Evolutionary conservation across 2,113 vertebrate species (phyloP).

Genomic region (Todiramphus chloris): DNA sequence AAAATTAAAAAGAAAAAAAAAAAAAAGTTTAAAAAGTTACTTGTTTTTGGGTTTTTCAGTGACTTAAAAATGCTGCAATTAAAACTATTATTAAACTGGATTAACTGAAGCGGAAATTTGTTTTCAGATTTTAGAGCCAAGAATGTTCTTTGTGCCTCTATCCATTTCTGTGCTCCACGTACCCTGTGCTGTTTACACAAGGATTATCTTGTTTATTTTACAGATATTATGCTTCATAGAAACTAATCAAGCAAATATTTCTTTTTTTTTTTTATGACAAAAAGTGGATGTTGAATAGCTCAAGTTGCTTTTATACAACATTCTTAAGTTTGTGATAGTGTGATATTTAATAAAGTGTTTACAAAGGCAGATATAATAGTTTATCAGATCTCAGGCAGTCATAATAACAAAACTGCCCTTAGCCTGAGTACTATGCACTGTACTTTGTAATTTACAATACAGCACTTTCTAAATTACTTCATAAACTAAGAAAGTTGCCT

Average conservation of each 20-base stretch:
- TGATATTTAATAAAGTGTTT: slow-evolving; percentile 73
- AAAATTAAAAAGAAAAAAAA: neutral
- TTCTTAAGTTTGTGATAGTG: slow-evolving; percentile 62
- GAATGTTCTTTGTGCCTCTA: slow-evolving; percentile 33
- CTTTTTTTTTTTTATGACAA: slow-evolving; percentile 71
- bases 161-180: slow-evolving; percentile 41
- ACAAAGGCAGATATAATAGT: slow-evolving; percentile 66
- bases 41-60: neutral
- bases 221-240: slow-evolving; percentile 65
- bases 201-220: slow-evolving; percentile 73
- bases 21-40: neutral
- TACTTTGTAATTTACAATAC: slow-evolving; percentile 53
- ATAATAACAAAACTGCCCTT: slow-evolving; percentile 54
- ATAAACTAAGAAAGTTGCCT: slow-evolving; percentile 5
- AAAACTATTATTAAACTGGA: slow-evolving; percentile 43
- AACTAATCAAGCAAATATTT: slow-evolving; percentile 69
- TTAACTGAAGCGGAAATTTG: slow-evolving; percentile 36
- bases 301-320: slow-evolving; percentile 57
- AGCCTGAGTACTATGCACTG: slow-evolving; percentile 16
- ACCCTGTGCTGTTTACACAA: slow-evolving; percentile 58
- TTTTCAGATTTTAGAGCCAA: slow-evolving; percentile 15
- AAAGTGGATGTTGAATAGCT: slow-evolving; percentile 39
- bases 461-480: slow-evolving; percentile 35
- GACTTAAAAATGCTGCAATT: slow-evolving; percentile 28
- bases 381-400: slow-evolving; percentile 65